Percentiles rank a stretch among this genome's conserved stretches.
phyloP scores from a whole-genome alignment of 2,888 invertebrate species.

The Drosophila acutilabella region DNA sequence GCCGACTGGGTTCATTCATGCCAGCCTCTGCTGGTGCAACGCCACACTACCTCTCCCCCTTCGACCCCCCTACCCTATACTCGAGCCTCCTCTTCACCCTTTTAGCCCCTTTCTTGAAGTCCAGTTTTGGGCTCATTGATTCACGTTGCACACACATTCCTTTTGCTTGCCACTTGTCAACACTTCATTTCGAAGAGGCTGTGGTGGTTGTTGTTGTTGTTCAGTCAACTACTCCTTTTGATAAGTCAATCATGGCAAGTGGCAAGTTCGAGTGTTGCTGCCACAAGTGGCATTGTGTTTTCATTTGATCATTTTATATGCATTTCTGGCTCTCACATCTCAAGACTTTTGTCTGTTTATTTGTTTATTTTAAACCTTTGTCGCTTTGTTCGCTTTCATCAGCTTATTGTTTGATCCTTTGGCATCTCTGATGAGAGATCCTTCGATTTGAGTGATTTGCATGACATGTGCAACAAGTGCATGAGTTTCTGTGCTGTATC shows the following conservation, averaged over 20 bases:
- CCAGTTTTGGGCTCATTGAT: slow-evolving; percentile 72
- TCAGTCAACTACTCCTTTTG: slow-evolving; percentile 72
- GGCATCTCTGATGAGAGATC: slow-evolving; percentile 48
- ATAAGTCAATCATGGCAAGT: slow-evolving; percentile 79
- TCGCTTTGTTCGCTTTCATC: slow-evolving; percentile 47
- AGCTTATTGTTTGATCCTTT: slow-evolving; percentile 73
- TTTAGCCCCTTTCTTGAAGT: background rate
- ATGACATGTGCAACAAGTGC: slow-evolving; percentile 63
- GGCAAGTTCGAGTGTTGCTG: slow-evolving; percentile 76
- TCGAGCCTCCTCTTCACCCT: background rate
- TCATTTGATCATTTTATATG: slow-evolving; percentile 17
- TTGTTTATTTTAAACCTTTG: background rate
- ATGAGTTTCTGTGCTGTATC: slow-evolving; percentile 5
- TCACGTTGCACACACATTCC: slow-evolving; percentile 79
- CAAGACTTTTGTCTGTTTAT: slow-evolving; percentile 14
- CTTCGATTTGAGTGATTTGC: slow-evolving; percentile 44
- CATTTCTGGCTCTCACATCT: slow-evolving; percentile 22
- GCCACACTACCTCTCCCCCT: slow-evolving; percentile 53
- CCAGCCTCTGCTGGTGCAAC: slow-evolving; percentile 65
- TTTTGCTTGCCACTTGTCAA: slow-evolving; percentile 78
- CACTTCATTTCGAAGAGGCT: slow-evolving; percentile 67
- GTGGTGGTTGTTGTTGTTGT: slow-evolving; percentile 38
- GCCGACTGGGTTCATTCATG: slow-evolving; percentile 36
- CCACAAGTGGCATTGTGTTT: slow-evolving; percentile 34
- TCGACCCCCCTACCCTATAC: background rate